phyloP scores from a whole-genome alignment of 2,888 invertebrate species.

The Tetranychus piercei region DNA sequence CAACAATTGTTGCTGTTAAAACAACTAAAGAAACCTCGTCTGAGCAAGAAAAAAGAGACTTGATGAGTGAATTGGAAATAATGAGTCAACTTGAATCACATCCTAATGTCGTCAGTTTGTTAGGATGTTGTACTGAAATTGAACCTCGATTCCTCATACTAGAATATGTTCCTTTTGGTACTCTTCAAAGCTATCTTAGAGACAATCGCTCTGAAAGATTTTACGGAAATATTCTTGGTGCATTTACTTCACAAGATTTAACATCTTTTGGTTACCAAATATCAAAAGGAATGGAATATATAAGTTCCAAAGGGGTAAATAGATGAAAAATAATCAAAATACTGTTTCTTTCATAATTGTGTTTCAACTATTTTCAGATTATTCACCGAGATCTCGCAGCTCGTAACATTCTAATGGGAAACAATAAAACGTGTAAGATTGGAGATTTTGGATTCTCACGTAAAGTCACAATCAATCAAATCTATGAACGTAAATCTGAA shows the following conservation, averaged over 20 bases:
- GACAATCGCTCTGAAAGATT: constrained; percentile 43
- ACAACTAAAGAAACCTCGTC: constrained; percentile 57
- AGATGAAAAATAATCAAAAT: neutral
- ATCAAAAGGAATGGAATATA: constrained; percentile 65
- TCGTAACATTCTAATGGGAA: constrained; percentile 59
- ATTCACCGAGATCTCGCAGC: constrained; percentile 68
- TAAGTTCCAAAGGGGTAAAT: constrained; percentile 57
- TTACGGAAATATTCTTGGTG: constrained; percentile 33
- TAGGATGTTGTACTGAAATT: constrained; percentile 63
- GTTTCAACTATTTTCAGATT: constrained; percentile 39
- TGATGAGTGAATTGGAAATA: constrained; percentile 51
- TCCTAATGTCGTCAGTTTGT: constrained; percentile 57
- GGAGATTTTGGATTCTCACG: constrained; percentile 73
- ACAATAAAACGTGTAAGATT: constrained; percentile 68
- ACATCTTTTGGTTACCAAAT: constrained; percentile 63
- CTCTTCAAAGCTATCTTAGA: constrained; percentile 49
- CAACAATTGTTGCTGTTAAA: constrained; percentile 66
- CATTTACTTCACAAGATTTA: constrained; percentile 48
- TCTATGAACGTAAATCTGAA: constrained; percentile 34
- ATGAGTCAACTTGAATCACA: constrained; percentile 66
- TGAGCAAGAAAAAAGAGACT: constrained; percentile 55
- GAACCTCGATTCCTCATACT: constrained; percentile 63
- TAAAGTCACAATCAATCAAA: constrained; percentile 46
- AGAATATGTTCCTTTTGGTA: constrained; percentile 69
- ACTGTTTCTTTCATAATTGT: neutral